Conservation (phyloP, 1,140 invertebrate genomes). For the Aradophagus sp. region DNA sequence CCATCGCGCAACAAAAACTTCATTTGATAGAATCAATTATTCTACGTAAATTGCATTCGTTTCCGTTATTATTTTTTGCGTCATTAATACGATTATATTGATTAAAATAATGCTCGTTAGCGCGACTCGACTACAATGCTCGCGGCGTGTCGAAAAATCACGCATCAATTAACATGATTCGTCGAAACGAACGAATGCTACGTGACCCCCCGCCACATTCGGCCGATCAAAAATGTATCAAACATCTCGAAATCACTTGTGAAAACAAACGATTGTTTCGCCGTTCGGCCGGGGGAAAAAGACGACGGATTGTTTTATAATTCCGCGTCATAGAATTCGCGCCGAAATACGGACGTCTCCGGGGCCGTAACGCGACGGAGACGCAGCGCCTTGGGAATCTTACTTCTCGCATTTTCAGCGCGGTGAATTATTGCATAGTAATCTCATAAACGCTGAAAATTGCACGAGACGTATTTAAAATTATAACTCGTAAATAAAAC, state of each 20-base stretch:
- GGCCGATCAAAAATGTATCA: too few species aligned
- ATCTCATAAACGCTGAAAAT: conserved; percentile 52
- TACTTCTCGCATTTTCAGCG: conserved; percentile 36
- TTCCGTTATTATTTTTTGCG: conserved; percentile 25
- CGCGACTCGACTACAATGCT: too few species aligned
- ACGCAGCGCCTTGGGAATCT: conserved; percentile 39
- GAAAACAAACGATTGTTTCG: too few species aligned
- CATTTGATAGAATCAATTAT: conserved; percentile 47
- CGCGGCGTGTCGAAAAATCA: too few species aligned
- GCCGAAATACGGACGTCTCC: conserved; percentile 34
- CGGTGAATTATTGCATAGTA: conserved; percentile 42
- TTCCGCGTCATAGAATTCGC: conserved; percentile 31
- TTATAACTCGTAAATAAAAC: conserved; percentile 46
- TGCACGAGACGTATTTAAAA: conserved; percentile 50
- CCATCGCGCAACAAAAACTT: conserved; percentile 39
- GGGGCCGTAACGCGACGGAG: conserved; percentile 22
- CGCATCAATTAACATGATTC: too few species aligned
- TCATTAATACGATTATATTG: conserved; percentile 29
- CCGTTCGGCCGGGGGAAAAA: too few species aligned
- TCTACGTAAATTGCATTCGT: conserved; percentile 33
- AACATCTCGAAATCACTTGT: too few species aligned
- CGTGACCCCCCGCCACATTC: too few species aligned
- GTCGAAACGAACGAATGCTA: too few species aligned
- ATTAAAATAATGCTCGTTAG: conserved; percentile 25
- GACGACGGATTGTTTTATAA: conserved; percentile 30